Evolutionary conservation across 1,140 invertebrate species (phyloP).

Genomic region (Zaprionus ghesquierei): DNA sequence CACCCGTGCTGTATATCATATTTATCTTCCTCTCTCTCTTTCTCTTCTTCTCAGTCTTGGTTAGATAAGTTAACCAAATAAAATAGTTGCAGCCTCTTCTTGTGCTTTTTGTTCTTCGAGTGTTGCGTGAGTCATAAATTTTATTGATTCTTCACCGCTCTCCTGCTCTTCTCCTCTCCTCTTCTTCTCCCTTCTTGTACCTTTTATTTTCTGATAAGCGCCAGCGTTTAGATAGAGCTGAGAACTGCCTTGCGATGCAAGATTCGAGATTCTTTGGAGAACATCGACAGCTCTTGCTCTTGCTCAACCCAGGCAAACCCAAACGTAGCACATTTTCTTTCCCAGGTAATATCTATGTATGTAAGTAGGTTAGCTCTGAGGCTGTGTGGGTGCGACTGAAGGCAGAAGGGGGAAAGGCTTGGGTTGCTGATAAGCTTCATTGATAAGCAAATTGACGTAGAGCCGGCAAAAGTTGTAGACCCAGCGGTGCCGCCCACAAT

Average conservation of each 20-base stretch:
- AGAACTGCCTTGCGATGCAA: not conserved
- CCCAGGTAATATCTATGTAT: constrained; percentile 14
- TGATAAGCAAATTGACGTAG: constrained; percentile 47
- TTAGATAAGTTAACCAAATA: constrained; percentile 45
- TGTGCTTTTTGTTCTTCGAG: constrained; percentile 24
- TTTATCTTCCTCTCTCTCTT: constrained; percentile 31
- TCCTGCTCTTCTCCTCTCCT: not conserved
- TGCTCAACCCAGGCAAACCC: no score
- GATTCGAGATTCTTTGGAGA: not conserved
- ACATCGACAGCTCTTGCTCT: constrained; percentile 30
- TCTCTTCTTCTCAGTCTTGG: constrained; percentile 13
- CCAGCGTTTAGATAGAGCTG: constrained; percentile 71
- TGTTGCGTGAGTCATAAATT: constrained; percentile 70
- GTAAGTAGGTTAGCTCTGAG: constrained; percentile 32
- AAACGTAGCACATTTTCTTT: constrained; percentile 4
- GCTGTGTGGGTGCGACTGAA: constrained; percentile 5
- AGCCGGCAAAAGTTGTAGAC: constrained; percentile 22
- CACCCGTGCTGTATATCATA: no score
- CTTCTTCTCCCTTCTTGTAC: constrained; percentile 20
- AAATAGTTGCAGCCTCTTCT: constrained; percentile 45
- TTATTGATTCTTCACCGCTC: constrained; percentile 32
- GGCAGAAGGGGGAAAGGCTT: not conserved
- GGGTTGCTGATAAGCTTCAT: constrained; percentile 19
- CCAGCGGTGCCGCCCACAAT: constrained; percentile 10
- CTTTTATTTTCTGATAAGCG: constrained; percentile 61